Percentiles rank a stretch among this genome's conserved stretches.
Conservation (phyloP, 2,797 vertebrate species). For the Argyrosomus regius region DNA sequence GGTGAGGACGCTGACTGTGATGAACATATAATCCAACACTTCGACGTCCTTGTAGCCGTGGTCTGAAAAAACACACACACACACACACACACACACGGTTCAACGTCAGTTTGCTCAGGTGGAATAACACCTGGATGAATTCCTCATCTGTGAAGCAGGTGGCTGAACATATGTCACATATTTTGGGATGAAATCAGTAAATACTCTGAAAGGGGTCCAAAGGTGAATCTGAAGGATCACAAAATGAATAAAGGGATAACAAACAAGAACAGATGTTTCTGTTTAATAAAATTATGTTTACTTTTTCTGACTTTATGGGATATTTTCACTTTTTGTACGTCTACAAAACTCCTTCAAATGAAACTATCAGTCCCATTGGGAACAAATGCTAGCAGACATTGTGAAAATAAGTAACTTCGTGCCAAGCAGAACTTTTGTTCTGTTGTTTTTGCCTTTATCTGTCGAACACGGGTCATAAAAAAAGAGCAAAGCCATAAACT, state of each 20-base stretch:
- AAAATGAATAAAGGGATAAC: background rate
- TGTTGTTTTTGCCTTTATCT: background rate
- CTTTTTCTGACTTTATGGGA: background rate
- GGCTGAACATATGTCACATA: background rate
- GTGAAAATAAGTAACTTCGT: background rate
- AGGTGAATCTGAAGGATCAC: background rate
- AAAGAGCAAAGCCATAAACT: background rate
- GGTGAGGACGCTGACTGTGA: constrained; percentile 37
- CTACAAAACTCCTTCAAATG: background rate
- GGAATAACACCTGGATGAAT: constrained; percentile 14
- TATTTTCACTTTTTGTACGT: background rate
- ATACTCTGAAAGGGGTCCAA: too few relatives aligned
- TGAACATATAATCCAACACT: background rate
- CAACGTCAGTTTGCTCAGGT: constrained; percentile 18
- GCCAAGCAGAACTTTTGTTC: background rate
- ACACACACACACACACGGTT: background rate
- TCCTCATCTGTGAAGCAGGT: constrained; percentile 2
- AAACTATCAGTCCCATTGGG: too few relatives aligned
- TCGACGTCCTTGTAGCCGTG: constrained; percentile 22
- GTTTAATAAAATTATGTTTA: background rate
- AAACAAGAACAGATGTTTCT: background rate
- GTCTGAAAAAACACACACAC: constrained; percentile 67
- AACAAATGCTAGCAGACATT: background rate
- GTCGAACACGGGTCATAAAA: too few relatives aligned
- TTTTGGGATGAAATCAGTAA: background rate